phyloP scores from a whole-genome alignment of 2,113 vertebrate species.

The Mesitornis unicolor region DNA sequence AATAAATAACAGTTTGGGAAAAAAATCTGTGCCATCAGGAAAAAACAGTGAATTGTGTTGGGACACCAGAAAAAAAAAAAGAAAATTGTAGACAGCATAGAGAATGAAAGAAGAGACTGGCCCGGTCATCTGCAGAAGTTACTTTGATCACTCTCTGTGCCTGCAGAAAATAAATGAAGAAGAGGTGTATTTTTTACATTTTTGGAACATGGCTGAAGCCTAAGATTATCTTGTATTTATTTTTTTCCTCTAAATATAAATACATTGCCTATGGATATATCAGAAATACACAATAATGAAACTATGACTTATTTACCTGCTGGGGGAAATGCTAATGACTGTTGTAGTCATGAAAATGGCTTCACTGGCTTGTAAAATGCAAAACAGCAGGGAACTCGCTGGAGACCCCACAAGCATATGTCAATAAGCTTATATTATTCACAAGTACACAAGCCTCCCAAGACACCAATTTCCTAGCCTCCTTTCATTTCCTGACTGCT shows the following conservation, averaged over 20 bases:
- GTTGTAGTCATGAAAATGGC: background rate
- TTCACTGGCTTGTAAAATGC: slow-evolving; percentile 16
- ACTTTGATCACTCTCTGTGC: background rate
- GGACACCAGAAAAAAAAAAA: background rate
- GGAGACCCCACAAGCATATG: background rate
- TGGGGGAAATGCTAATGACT: background rate
- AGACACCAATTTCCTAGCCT: background rate
- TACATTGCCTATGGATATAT: background rate
- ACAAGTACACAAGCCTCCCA: background rate
- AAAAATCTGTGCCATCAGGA: background rate
- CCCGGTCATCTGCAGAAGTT: background rate
- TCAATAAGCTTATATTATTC: slow-evolving; percentile 13
- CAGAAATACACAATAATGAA: background rate
- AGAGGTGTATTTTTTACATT: background rate
- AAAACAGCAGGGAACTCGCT: background rate
- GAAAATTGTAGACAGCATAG: background rate
- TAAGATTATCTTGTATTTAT: background rate
- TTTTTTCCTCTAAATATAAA: background rate
- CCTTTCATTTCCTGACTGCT: background rate
- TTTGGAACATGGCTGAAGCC: background rate
- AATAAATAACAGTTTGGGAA: background rate
- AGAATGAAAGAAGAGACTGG: background rate
- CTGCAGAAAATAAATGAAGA: background rate
- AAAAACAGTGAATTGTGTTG: background rate
- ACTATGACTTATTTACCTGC: background rate